Base-by-base conservation (phyloP, 92 coral and sea anemone species). In the Epizoanthus rinbou region DNA sequence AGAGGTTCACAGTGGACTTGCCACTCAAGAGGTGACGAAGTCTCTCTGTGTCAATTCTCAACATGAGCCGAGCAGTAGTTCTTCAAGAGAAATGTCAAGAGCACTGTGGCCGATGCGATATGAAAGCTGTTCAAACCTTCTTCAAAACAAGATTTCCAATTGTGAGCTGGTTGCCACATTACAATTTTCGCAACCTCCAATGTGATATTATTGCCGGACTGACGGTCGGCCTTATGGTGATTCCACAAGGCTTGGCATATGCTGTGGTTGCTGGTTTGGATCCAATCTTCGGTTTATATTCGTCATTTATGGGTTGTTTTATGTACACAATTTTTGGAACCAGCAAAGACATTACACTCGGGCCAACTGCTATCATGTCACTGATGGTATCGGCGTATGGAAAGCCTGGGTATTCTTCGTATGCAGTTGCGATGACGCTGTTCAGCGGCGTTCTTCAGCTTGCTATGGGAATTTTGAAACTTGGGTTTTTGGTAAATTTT, bases 281-380 rank as follows among this genome's bases (percentile, higher is more conserved):
- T 35, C 99, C 95, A 18, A 95, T 91, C 52, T 96, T 88, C 67
- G 99, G 99, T 53, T 87, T 96, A 16, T 96, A 96, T 78, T 94
- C 97, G 57, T 97, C 99, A n/a, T 96, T 96, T 67, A 75, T 94
- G 90, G 99, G 99, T 37, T 90, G 97, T 82, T 96, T 96, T 76
- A 82, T 94, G 5, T 96, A 96, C 89, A 91, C 98, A 57, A 73
- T 96, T n/a, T 79, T 96, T 50, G 99, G 99, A 24, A 94, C 99
- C 18, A 96, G 99, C 85, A 96, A 94, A 84, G 99, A 96, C 64
- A 89, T 96, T 22, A 94, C 99, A 8, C 86, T 94, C 0, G 99
- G 99, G 0, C 99, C 99, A 4, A 96, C 99, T 0, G 99, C 99
- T 23, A 91, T 96, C 57, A 94, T 97, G 94, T 97, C 99, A 25